phyloP scores from a whole-genome alignment of 2,113 vertebrate genomes.

The Gila orcuttii region DNA sequence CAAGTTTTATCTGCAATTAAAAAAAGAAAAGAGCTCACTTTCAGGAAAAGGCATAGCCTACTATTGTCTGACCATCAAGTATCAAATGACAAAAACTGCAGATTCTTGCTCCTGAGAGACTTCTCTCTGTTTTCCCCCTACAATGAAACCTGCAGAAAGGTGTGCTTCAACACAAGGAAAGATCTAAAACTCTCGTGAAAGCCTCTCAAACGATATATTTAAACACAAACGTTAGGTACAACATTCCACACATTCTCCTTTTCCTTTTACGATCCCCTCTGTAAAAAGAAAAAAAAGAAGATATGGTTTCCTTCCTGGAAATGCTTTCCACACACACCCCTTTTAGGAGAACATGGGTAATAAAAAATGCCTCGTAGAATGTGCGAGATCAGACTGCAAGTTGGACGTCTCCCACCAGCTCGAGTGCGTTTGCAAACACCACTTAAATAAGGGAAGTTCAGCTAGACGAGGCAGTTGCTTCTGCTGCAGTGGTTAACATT shows the following conservation, averaged over 20 bases:
- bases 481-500: constrained; percentile 5
- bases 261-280: background rate
- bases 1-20: background rate
- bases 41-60: background rate
- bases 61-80: background rate
- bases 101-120: background rate
- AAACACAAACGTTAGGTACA: background rate
- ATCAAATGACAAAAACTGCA: constrained; percentile 6
- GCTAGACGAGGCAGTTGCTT: constrained; percentile 1
- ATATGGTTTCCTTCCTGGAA: constrained; percentile 48
- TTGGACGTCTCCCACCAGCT: background rate
- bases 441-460: constrained; percentile 22
- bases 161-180: background rate
- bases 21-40: constrained; percentile 5
- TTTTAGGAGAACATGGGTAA: background rate
- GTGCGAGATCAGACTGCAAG: background rate
- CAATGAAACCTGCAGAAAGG: background rate
- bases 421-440: background rate
- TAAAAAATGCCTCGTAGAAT: background rate
- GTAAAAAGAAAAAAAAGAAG: background rate
- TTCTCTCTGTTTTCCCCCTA: background rate
- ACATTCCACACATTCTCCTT: constrained; percentile 39
- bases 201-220: background rate
- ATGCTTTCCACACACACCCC: background rate
- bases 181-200: background rate